phyloP scores from a whole-genome alignment of 2,797 vertebrate species.

The Silurus lanzhouensis region DNA sequence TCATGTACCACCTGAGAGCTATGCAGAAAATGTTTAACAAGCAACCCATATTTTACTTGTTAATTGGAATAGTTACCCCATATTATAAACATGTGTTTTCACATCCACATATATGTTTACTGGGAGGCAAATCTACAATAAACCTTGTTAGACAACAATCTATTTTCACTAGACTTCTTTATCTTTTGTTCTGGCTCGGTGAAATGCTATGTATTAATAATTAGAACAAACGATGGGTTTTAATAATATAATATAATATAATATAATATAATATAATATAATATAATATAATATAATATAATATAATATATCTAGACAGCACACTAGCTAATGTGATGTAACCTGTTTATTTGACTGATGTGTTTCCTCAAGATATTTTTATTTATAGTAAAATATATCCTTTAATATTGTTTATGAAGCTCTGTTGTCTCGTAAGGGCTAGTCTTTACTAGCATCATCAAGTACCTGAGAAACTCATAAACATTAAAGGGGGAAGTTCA shows the following conservation, averaged over 20 bases:
- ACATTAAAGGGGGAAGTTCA: neutral
- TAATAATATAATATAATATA: neutral
- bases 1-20: neutral
- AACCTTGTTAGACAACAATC: neutral
- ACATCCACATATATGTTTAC: neutral
- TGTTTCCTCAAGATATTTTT: neutral
- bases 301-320: too few species aligned
- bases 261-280: too few species aligned
- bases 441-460: neutral
- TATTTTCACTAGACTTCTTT: neutral
- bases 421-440: constrained; percentile 1
- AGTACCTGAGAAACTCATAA: constrained; percentile 3
- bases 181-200: too few species aligned
- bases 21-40: neutral
- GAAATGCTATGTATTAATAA: neutral
- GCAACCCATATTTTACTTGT: neutral
- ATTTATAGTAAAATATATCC: neutral
- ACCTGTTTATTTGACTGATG: neutral
- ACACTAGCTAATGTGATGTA: neutral
- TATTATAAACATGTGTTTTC: neutral
- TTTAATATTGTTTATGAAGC: neutral
- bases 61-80: neutral
- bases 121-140: neutral
- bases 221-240: neutral
- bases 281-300: too few species aligned